phyloP scores from a whole-genome alignment of 2,888 invertebrate genomes.

The Agriopis marginaria region DNA sequence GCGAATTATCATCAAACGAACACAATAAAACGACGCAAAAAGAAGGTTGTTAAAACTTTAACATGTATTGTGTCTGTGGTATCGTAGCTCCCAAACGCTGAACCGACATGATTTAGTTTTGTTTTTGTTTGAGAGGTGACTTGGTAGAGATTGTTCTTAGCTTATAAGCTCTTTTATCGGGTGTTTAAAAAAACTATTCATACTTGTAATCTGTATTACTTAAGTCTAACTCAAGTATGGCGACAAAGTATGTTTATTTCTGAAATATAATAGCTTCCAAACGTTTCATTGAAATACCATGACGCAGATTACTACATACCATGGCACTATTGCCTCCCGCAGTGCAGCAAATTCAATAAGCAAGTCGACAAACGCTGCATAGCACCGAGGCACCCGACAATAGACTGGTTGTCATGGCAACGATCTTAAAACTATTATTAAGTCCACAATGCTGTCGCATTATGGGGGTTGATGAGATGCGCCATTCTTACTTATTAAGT shows the following conservation, averaged over 20 bases:
- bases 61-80: no score
- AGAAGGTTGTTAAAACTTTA: no score
- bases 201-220: neutral
- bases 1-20: no score
- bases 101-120: no score
- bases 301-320: neutral
- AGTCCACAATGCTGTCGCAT: neutral
- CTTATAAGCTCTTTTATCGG: no score
- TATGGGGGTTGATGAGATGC: neutral
- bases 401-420: constrained; percentile 35
- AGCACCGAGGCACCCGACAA: constrained; percentile 25
- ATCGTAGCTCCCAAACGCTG: no score
- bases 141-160: no score
- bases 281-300: constrained; percentile 6
- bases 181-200: no score
- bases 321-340: constrained; percentile 24
- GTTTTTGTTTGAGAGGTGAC: no score
- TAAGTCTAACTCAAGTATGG: neutral
- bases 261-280: neutral
- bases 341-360: constrained; percentile 42
- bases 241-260: neutral
- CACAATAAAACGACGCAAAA: no score
- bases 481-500: neutral
- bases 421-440: constrained; percentile 25
- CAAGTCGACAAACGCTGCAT: constrained; percentile 21